Evolutionary conservation across 2,888 invertebrate species (phyloP), one percentile per base, ranked within the genome.

Genomic region (Nomada goodeniana): DNA sequence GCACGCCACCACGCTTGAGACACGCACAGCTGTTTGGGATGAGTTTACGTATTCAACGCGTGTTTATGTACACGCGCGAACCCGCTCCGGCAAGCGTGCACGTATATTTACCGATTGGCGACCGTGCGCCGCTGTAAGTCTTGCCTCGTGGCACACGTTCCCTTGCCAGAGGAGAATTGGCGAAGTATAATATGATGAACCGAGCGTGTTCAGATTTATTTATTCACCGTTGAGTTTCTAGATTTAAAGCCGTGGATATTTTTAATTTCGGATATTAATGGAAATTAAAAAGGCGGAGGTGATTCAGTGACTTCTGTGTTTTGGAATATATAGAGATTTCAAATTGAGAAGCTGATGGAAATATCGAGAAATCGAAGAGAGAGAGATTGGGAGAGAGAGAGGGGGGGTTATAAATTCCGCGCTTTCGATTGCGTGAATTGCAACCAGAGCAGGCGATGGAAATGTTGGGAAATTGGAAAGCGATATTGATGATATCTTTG

Each of bases 31-130:
- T 80, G 80, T 80, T 80, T 68, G 68, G 79, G 57, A 73, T 57
- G 72, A 79, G 80, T 80, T 80, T 80, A 79, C 79, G 81, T 81
- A 82, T 82, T 82, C 82, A 75, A 82, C 80, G 80, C 80, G 81
- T 81, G 80, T 81, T 81, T 81, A 80, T 80, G 80, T 57, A 23
- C 57, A 13, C 57, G 10, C 55, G 13, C 53, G 53, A 18, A 53
- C 65, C 29, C 63, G 55, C 36, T 36, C 47, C 11, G 10, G 10
- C 42, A 23, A 11, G 23, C 52, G 13, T 65, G 64, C 68, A 59
- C 61, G 70, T 55, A 57, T 70, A 80, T 75, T 65, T 70, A 61
- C 65, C 42, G 44, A 60, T 64, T 20, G 68, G 60, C 60, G 52
- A 50, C 47, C n/a, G 61, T 42, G 47, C 63, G 42, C 42, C 29